Evolutionary conservation across 2,888 invertebrate species (phyloP), one percentile per base, ranked within the genome.

Genomic region (Aphidoletes aphidimyza): DNA sequence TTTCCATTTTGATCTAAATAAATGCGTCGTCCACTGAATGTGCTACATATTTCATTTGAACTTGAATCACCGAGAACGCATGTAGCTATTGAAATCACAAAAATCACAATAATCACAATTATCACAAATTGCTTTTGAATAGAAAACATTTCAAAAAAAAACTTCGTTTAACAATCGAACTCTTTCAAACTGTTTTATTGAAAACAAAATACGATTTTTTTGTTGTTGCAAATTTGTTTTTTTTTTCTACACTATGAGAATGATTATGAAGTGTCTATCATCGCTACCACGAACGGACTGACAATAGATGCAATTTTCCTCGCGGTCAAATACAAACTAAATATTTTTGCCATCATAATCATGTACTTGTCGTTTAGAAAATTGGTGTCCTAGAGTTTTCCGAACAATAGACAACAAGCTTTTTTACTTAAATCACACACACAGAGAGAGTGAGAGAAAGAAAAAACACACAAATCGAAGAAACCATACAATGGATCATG

Each of bases 1-100:
- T 30, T n/a, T 22, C 49, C 84, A 22, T 83, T 49, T 39, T 36
- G 26, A 36, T 84, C 84, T 37, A 54, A 49, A 83, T 84, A 84
- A 49, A 84, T 84, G 17, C 84, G 45, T 83, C 39, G 81, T 0
- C 84, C 84, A 54, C 81, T 84, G 30, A 36, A 39, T 8, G n/a
- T 36, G 9, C 54, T 83, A n/a, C 84, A 84, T 26, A 84, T 83
- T 49, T 84, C 84, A 84, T 54, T 54, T 37, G 81, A 22, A 84
- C 39, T 54, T 37, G 81, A 22, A 37, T 81, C 81, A 37, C 81
- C 37, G 1, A 0, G 8, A 81, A 37, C 37, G 5, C 19, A 81
- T 37, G 9, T 8, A 37, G 5, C 3, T 26, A 37, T 37, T 37
- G n/a, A 37, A 37, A 37, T 81, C 22, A 81, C n/a, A 11, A 81